These are phyloP conservation scores for Formica selysi DNA, from an alignment of 1,140 invertebrate species.

Conservation along the genomic window DNA sequence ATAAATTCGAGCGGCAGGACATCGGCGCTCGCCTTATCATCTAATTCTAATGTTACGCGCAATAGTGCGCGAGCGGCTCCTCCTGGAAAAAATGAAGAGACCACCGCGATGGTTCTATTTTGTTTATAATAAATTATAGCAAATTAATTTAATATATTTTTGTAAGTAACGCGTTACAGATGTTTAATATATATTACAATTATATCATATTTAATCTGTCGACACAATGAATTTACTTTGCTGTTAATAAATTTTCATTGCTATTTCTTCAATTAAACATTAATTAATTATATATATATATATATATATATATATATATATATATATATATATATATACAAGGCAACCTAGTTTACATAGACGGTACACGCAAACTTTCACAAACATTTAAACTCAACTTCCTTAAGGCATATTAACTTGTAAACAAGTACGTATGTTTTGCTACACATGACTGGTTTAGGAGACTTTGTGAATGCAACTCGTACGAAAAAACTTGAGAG, in stretches of 20 bases:
- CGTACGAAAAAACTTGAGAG: constrained; percentile 1
- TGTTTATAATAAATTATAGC: too few relatives aligned
- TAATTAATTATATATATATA: background rate
- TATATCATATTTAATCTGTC: background rate
- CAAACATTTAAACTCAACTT: constrained; percentile 9
- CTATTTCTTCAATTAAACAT: background rate
- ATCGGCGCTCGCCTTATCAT: too few relatives aligned
- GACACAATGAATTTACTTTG: background rate
- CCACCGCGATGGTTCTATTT: too few relatives aligned
- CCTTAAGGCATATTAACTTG: constrained; percentile 6
- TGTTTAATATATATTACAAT: constrained; percentile 14
- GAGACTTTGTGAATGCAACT: constrained; percentile 16
- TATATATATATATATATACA: background rate
- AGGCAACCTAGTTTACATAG: constrained; percentile 3
- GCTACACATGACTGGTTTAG: constrained; percentile 44
- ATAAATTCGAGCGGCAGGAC: too few relatives aligned
- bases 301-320: too few relatives aligned
- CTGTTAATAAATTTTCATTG: background rate
- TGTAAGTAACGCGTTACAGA: background rate
- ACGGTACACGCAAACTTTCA: constrained; percentile 13
- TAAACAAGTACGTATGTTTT: constrained; percentile 29
- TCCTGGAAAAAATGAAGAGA: too few relatives aligned
- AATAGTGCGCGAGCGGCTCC: too few relatives aligned
- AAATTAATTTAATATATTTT: background rate
- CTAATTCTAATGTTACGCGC: too few relatives aligned